Evolutionary conservation across 2,797 vertebrate species (phyloP).

Genomic region (Dermochelys coriacea): DNA sequence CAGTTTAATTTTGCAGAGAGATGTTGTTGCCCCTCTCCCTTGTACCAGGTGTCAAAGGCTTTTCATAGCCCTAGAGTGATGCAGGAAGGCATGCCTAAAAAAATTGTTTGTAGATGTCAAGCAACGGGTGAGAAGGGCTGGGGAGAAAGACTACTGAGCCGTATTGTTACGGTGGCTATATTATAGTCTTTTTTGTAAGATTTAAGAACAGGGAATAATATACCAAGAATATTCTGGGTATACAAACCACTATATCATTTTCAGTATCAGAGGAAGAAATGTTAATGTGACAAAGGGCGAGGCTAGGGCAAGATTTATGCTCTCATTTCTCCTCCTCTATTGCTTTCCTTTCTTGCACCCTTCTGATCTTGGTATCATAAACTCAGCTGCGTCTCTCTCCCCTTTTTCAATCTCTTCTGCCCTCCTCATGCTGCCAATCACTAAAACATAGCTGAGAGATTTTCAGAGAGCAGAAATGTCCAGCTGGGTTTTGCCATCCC

Average conservation of each 20-base stretch:
- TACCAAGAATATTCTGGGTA: not conserved
- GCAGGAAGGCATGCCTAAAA: slow-evolving; percentile 15
- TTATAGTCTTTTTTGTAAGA: not conserved
- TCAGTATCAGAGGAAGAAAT: not conserved
- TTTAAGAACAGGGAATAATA: not conserved
- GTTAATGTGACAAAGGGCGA: not conserved
- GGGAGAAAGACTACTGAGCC: not conserved
- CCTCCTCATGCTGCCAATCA: slow-evolving; percentile 24
- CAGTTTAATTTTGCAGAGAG: slow-evolving; percentile 33
- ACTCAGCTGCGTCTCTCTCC: not conserved
- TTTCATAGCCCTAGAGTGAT: slow-evolving; percentile 14
- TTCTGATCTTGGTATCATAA: slow-evolving; percentile 30
- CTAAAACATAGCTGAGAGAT: slow-evolving; percentile 29
- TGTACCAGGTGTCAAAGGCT: slow-evolving; percentile 38
- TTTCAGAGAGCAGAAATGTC: slow-evolving; percentile 35
- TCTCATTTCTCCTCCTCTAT: not conserved
- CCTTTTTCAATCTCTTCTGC: not conserved
- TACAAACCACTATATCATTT: not conserved
- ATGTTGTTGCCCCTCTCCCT: slow-evolving; percentile 15
- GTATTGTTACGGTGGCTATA: not conserved
- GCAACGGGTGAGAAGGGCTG: not conserved
- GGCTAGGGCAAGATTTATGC: not conserved
- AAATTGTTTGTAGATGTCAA: not conserved
- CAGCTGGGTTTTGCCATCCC: slow-evolving; percentile 48
- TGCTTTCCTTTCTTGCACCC: slow-evolving; percentile 30